A percentile compares a stretch with the other conserved stretches of the same genome.
Conservation (phyloP, 2,888 invertebrate genomes). For the Phyto melanocephala region DNA sequence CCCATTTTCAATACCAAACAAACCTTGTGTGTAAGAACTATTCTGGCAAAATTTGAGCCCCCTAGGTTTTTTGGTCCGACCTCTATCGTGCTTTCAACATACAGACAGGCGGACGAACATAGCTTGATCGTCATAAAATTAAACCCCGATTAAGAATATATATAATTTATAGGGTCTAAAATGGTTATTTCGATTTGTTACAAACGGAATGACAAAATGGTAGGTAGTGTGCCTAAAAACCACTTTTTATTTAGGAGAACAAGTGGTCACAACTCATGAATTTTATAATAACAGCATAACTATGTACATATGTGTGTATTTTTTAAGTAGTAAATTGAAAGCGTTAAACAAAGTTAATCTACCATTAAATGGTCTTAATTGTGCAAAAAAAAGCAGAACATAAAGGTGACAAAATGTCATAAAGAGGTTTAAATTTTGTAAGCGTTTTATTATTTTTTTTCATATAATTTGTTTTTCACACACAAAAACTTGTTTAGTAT, state of each 20-base stretch:
- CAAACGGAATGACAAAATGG: too few relatives aligned
- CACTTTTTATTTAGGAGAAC: neutral
- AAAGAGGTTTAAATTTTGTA: constrained; percentile 16
- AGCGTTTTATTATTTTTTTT: neutral
- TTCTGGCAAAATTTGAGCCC: too few relatives aligned
- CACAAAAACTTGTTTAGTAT: neutral
- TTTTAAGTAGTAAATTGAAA: constrained; percentile 32
- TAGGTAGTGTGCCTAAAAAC: neutral
- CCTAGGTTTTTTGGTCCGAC: too few relatives aligned
- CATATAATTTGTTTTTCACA: neutral
- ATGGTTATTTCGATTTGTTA: too few relatives aligned
- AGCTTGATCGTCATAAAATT: too few relatives aligned
- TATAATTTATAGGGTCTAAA: too few relatives aligned
- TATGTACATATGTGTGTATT: neutral
- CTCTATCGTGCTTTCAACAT: too few relatives aligned
- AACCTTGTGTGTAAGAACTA: too few relatives aligned
- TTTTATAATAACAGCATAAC: neutral
- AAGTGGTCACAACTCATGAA: neutral
- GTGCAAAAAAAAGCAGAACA: constrained; percentile 64
- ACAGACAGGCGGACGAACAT: too few relatives aligned
- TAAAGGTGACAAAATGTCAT: constrained; percentile 38
- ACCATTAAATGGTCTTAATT: constrained; percentile 74
- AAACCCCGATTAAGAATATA: too few relatives aligned
- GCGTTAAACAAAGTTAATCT: constrained; percentile 67
- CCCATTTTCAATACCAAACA: too few relatives aligned